Evolutionary conservation across 2,113 vertebrate genomes (phyloP).

Genomic region (Oncorhynchus gorbuscha): DNA sequence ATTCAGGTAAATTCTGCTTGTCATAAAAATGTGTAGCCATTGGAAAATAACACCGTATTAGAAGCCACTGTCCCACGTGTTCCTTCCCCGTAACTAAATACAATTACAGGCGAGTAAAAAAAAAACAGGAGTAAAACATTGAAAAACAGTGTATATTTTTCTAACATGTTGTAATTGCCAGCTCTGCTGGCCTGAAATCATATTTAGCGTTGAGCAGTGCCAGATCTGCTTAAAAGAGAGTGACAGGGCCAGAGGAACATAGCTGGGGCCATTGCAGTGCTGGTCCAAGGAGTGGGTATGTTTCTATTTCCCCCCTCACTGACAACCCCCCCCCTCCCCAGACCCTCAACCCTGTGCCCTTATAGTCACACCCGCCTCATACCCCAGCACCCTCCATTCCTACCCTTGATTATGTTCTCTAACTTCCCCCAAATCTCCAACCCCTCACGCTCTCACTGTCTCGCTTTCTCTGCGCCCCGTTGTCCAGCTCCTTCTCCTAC

Average conservation of each 20-base stretch:
- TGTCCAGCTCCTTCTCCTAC: background rate
- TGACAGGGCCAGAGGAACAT: conserved; percentile 35
- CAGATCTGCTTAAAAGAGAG: conserved; percentile 59
- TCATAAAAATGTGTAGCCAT: conserved; percentile 55
- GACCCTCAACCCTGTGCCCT: background rate
- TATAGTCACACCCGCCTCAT: background rate
- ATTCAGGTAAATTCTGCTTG: conserved; percentile 54
- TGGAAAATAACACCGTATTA: conserved; percentile 53
- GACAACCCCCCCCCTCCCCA: background rate
- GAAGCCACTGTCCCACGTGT: conserved; percentile 56
- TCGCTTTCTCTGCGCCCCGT: background rate
- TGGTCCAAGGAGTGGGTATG: conserved; percentile 5
- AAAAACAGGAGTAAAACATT: conserved; percentile 36
- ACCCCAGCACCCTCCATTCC: background rate
- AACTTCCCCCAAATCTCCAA: background rate
- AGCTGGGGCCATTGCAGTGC: conserved; percentile 10
- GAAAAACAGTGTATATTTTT: conserved; percentile 61
- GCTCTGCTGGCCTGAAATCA: conserved; percentile 50
- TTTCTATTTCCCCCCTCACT: conserved; percentile 6
- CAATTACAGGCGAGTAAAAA: conserved; percentile 47
- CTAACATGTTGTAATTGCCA: conserved; percentile 61
- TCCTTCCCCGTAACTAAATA: conserved; percentile 56
- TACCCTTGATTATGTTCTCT: background rate
- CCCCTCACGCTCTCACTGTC: background rate
- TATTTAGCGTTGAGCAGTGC: conserved; percentile 51